Percentiles rank a stretch among this genome's conserved stretches.
These are phyloP conservation scores for Drosophila pectinifera DNA, from an alignment of 1,140 invertebrate species.

Conservation along the genomic window DNA sequence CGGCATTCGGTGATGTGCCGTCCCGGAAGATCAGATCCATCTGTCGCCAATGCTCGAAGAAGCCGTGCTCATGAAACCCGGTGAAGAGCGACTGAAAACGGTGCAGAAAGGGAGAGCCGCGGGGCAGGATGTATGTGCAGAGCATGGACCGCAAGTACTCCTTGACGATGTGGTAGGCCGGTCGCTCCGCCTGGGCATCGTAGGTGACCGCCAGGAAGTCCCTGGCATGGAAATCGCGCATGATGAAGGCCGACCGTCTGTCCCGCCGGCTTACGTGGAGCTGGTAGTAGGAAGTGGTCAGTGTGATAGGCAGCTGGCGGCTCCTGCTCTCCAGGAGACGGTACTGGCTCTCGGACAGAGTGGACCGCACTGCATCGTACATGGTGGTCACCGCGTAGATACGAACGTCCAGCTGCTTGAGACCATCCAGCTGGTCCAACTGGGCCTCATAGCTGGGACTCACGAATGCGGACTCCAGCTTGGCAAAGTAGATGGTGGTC, in stretches of 20 bases:
- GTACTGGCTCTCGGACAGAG: slow-evolving; percentile 51
- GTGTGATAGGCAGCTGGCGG: slow-evolving; percentile 21
- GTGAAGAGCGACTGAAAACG: slow-evolving; percentile 64
- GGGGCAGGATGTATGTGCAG: slow-evolving; percentile 66
- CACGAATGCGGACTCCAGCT: slow-evolving; percentile 76
- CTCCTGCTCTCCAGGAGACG: slow-evolving; percentile 26
- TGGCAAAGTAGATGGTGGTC: slow-evolving; percentile 77
- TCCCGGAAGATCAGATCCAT: slow-evolving; percentile 47
- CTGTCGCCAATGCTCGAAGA: slow-evolving; percentile 67
- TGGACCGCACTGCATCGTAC: slow-evolving; percentile 50
- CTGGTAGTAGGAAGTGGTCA: slow-evolving; percentile 40
- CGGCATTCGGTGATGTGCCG: slow-evolving; percentile 38
- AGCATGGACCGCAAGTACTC: slow-evolving; percentile 72
- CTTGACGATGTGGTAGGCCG: slow-evolving; percentile 74
- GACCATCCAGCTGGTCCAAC: slow-evolving; percentile 56
- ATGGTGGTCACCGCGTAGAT: slow-evolving; percentile 63
- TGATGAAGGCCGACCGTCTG: slow-evolving; percentile 54
- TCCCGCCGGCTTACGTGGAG: slow-evolving; percentile 24
- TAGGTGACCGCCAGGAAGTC: slow-evolving; percentile 69
- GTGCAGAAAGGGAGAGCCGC: slow-evolving; percentile 73
- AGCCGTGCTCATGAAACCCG: slow-evolving; percentile 65
- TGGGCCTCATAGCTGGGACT: slow-evolving; percentile 65
- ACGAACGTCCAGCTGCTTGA: slow-evolving; percentile 33
- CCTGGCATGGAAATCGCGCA: slow-evolving; percentile 64
- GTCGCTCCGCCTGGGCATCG: slow-evolving; percentile 52